phyloP scores from a whole-genome alignment of 2,797 vertebrate species.

The Amblyopsis hoosieri region DNA sequence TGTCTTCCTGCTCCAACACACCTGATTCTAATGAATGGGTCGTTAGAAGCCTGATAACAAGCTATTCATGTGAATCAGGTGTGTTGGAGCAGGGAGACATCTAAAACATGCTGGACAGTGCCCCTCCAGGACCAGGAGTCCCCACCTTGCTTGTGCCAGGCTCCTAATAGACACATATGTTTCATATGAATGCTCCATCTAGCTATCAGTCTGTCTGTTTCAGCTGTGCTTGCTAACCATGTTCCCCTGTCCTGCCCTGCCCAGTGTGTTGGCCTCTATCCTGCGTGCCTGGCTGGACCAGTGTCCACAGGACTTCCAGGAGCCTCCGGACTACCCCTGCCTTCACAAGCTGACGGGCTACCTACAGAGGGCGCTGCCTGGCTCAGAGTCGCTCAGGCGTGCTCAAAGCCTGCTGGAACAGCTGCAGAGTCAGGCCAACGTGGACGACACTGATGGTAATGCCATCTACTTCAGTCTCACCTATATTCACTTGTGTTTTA shows the following conservation, averaged over 20 bases:
- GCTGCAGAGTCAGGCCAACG: conserved; percentile 80
- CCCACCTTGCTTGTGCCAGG: neutral
- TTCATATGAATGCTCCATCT: conserved; percentile 3
- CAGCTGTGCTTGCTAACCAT: neutral
- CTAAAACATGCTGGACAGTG: too few relatives aligned
- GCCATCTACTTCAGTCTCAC: too few relatives aligned
- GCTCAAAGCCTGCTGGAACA: conserved; percentile 87
- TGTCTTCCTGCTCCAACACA: too few relatives aligned
- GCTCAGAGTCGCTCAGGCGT: conserved; percentile 84
- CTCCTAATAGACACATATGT: neutral
- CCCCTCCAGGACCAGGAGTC: neutral
- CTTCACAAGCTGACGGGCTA: conserved; percentile 85
- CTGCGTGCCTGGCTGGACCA: conserved; percentile 93
- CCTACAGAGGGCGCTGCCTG: conserved; percentile 82
- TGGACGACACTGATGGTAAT: conserved; percentile 82
- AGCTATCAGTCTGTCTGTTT: neutral
- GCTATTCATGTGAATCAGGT: too few relatives aligned
- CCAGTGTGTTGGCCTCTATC: conserved; percentile 88
- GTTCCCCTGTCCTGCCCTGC: conserved; percentile 7
- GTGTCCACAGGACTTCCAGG: conserved; percentile 92
- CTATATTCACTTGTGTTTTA: too few relatives aligned
- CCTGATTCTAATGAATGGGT: too few relatives aligned
- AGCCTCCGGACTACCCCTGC: conserved; percentile 84
- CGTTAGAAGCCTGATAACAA: too few relatives aligned
- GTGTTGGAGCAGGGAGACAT: too few relatives aligned